phyloP scores from a whole-genome alignment of 1,140 invertebrate species.

The Drosophila cardini region DNA sequence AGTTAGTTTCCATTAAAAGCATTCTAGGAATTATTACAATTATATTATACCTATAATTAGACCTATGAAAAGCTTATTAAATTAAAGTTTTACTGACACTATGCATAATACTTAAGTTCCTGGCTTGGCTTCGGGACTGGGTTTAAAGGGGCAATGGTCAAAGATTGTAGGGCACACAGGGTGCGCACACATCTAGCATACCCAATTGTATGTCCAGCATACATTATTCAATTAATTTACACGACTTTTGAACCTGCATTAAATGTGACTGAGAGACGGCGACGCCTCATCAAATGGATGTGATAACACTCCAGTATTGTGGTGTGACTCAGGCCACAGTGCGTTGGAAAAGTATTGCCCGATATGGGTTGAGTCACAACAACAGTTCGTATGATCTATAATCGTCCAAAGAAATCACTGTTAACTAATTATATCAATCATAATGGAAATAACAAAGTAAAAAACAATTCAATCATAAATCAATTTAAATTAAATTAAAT shows the following conservation, averaged over 20 bases:
- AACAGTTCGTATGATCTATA: background rate
- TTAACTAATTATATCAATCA: conserved; percentile 11
- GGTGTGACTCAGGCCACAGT: conserved; percentile 23
- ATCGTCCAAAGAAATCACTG: conserved; percentile 4
- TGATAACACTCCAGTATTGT: conserved; percentile 31
- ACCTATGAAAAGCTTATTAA: conserved; percentile 10
- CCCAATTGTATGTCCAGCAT: background rate
- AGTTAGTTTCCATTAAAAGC: background rate
- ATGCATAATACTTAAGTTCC: conserved; percentile 16
- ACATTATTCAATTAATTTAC: conserved; percentile 42
- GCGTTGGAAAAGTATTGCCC: conserved; percentile 1
- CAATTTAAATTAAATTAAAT: conserved; percentile 54
- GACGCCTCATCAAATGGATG: conserved; percentile 11
- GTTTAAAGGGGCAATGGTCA: background rate
- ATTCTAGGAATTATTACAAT: conserved; percentile 2
- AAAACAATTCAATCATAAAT: background rate
- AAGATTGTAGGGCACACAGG: background rate
- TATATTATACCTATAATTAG: background rate
- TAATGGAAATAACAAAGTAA: background rate
- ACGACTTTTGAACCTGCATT: conserved; percentile 36
- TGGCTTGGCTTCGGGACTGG: background rate
- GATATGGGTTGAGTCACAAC: conserved; percentile 13
- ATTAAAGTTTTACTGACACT: conserved; percentile 15
- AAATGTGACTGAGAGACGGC: conserved; percentile 15
- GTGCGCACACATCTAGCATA: background rate